Evolutionary conservation across 30 jellyfish, hydroid and myxozoan species (phyloP).

Genomic region (Turritopsis rubra): DNA sequence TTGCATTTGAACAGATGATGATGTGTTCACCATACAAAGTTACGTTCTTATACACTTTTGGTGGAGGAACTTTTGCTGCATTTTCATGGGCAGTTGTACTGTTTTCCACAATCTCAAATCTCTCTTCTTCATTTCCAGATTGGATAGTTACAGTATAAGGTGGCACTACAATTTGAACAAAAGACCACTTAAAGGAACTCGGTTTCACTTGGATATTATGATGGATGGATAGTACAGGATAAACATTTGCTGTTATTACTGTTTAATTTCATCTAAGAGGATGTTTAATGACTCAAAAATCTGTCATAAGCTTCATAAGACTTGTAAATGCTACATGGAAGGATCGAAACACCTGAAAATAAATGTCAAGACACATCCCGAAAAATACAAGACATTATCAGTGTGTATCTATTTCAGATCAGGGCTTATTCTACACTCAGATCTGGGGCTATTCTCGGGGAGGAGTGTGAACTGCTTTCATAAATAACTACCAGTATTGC

Average conservation of each 20-base stretch:
- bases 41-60: constrained; percentile 28
- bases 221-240: no score
- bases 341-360: not conserved
- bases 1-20: constrained; percentile 54
- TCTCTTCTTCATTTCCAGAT: constrained; percentile 67
- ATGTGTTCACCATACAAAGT: constrained; percentile 62
- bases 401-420: no score
- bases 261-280: not conserved
- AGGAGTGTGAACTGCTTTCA: no score
- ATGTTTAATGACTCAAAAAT: not conserved
- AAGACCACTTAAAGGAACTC: not conserved
- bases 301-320: no score
- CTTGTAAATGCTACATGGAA: no score
- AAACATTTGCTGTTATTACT: not conserved
- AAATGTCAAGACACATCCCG: not conserved
- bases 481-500: no score
- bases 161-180: not conserved
- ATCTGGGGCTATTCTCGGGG: no score
- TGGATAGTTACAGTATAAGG: constrained; percentile 53
- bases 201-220: no score
- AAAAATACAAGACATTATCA: no score
- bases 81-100: constrained; percentile 56
- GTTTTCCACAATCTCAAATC: constrained; percentile 51
- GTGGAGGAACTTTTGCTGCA: constrained; percentile 59
- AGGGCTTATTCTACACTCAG: no score